phyloP scores from a whole-genome alignment of 2,113 vertebrate species.

The Sarotherodon lohbergeri region DNA sequence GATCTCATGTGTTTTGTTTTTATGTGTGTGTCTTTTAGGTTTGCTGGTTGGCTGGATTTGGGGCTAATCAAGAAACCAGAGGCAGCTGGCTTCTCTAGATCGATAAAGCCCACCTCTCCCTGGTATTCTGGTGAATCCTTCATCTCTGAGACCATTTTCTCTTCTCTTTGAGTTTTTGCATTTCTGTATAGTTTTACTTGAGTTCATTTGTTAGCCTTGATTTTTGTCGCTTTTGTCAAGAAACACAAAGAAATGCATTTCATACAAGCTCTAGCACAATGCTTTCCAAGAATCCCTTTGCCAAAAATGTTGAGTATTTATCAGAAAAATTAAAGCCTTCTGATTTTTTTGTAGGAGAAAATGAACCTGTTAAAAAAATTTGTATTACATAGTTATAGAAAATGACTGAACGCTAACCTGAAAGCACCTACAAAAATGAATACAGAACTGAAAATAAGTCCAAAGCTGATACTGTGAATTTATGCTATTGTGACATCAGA shows the following conservation, averaged over 20 bases:
- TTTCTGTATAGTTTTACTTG: background rate
- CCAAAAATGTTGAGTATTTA: background rate
- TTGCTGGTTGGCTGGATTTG: background rate
- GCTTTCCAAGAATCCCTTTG: background rate
- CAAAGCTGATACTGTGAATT: background rate
- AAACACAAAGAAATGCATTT: background rate
- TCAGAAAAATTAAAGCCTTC: background rate
- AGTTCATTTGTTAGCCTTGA: background rate
- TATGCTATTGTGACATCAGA: background rate
- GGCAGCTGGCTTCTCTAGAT: background rate
- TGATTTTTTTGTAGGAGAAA: background rate
- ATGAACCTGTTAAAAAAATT: rapidly evolving
- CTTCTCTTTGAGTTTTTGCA: background rate
- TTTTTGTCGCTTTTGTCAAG: background rate
- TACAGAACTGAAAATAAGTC: background rate
- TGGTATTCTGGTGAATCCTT: background rate
- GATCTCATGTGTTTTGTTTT: rapidly evolving
- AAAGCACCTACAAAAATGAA: background rate
- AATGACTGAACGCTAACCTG: background rate
- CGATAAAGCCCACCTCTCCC: background rate
- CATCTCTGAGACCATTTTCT: background rate
- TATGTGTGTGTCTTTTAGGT: background rate
- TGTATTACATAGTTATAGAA: background rate
- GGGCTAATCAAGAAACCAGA: background rate
- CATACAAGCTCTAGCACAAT: background rate